Conservation (phyloP, 2,797 vertebrate species). For the Lithobates sylvaticus region DNA sequence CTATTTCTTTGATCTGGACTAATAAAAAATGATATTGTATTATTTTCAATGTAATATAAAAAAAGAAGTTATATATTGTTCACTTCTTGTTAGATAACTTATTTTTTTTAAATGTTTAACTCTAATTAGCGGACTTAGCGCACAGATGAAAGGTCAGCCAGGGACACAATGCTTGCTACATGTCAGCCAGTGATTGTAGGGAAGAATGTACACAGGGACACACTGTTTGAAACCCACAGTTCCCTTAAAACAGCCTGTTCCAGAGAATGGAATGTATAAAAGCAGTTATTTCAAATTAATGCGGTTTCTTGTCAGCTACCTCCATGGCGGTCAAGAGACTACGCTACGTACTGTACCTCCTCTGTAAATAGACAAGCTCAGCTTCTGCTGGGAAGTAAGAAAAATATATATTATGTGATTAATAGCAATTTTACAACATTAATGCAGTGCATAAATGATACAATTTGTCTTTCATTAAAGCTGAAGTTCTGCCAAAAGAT, state of each 20-base stretch:
- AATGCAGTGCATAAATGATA: not conserved
- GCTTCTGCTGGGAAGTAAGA: not conserved
- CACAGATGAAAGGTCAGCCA: conserved; percentile 27
- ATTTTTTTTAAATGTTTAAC: not conserved
- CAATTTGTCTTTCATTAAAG: not conserved
- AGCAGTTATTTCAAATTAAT: conserved; percentile 5
- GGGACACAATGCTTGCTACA: conserved; percentile 29
- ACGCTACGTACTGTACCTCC: conserved; percentile 5
- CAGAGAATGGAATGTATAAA: conserved; percentile 39
- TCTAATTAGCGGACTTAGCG: not conserved
- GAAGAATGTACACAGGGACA: conserved; percentile 21
- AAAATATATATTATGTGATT: not conserved
- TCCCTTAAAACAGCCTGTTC: conserved; percentile 34
- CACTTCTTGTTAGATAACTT: not conserved
- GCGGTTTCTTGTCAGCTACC: conserved; percentile 31
- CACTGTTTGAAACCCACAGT: conserved; percentile 21
- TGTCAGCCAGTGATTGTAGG: conserved; percentile 29
- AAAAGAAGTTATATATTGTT: not conserved
- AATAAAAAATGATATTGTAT: not conserved
- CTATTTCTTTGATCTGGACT: too few relatives aligned
- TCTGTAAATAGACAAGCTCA: conserved; percentile 6
- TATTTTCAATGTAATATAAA: not conserved
- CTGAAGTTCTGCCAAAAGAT: too few relatives aligned
- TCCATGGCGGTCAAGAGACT: conserved; percentile 7
- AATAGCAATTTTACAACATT: not conserved